Percentiles rank a stretch among this genome's conserved stretches.
Evolutionary conservation across 2,113 vertebrate genomes (phyloP).

Genomic region (Dicrurus megarhynchus): DNA sequence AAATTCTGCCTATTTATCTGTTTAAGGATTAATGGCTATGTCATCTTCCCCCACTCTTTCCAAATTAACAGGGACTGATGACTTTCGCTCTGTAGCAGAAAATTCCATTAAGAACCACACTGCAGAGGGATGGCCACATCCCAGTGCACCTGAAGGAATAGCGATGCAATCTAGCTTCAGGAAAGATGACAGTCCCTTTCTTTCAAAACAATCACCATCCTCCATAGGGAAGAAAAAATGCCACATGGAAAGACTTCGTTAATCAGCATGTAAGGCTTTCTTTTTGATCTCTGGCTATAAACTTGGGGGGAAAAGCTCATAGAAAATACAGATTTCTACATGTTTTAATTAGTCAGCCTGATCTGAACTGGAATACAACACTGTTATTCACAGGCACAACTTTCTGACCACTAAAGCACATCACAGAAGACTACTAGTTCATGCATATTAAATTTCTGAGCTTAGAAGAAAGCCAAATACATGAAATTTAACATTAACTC

Average conservation of each 20-base stretch:
- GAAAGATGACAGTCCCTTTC: neutral
- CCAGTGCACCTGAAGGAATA: neutral
- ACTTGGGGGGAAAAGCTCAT: accelerated
- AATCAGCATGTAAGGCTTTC: neutral
- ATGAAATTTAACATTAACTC: neutral
- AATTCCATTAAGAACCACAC: neutral
- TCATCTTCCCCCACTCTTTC: neutral
- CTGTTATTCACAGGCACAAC: neutral
- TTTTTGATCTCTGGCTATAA: neutral
- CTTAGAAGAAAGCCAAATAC: neutral
- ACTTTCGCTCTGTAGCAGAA: constrained; percentile 8
- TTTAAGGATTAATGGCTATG: constrained; percentile 15
- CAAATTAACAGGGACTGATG: neutral
- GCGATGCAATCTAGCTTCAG: neutral
- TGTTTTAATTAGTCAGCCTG: neutral
- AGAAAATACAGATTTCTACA: neutral
- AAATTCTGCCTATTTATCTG: constrained; percentile 18
- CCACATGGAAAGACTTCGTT: neutral
- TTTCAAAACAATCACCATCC: neutral
- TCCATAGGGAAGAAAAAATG: neutral
- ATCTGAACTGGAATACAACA: neutral
- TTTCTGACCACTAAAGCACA: neutral
- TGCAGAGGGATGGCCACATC: neutral
- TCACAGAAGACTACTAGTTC: neutral
- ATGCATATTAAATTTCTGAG: neutral